These are phyloP conservation scores for Paraescarpia echinospica DNA, from an alignment of 1,140 invertebrate species.

Conservation along the genomic window DNA sequence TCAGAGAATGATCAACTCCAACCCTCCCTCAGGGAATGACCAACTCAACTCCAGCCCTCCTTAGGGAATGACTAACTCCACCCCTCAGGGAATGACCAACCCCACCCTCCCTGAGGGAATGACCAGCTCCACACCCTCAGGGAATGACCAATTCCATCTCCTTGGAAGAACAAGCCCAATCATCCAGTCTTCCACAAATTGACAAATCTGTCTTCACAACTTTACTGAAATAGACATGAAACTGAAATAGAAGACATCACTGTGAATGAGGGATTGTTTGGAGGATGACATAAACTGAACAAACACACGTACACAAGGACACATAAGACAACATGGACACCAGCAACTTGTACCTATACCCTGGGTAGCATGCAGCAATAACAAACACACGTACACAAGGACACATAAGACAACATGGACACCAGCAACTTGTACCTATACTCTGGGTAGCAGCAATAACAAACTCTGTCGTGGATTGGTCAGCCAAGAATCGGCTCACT, in stretches of 20 bases:
- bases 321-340: neutral
- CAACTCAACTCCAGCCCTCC: too few relatives aligned
- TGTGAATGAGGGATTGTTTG: neutral
- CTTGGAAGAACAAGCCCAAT: too few relatives aligned
- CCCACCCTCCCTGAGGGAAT: too few relatives aligned
- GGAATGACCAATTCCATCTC: too few relatives aligned
- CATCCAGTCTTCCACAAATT: neutral
- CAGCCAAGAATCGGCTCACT: neutral
- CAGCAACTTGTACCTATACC: neutral
- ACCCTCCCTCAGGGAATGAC: neutral
- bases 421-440: neutral
- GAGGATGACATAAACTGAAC: neutral
- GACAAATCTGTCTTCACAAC: neutral
- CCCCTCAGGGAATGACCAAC: too few relatives aligned
- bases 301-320: neutral
- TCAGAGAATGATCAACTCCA: neutral
- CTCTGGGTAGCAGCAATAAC: neutral
- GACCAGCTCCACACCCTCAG: too few relatives aligned
- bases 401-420: neutral
- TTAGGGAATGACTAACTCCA: too few relatives aligned
- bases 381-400: neutral
- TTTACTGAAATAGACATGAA: too few relatives aligned
- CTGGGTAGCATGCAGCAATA: neutral
- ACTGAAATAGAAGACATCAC: neutral
- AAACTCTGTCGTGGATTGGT: neutral